phyloP scores from a whole-genome alignment of 2,113 vertebrate genomes.

The Pterophyllum scalare region DNA sequence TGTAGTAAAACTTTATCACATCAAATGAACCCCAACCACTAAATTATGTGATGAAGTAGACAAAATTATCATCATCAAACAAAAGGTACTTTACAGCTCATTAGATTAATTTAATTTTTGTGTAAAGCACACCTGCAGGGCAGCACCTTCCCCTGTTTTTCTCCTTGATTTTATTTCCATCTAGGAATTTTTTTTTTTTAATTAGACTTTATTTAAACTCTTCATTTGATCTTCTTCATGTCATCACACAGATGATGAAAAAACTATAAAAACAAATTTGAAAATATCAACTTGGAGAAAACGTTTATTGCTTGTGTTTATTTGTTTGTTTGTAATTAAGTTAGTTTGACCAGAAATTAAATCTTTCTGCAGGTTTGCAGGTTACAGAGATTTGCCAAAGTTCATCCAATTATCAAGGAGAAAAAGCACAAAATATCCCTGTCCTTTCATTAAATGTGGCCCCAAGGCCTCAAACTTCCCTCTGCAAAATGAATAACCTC shows the following conservation, averaged over 20 bases:
- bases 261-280: neutral
- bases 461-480: constrained; percentile 7
- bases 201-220: no score
- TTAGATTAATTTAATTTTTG: constrained; percentile 4
- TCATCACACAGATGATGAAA: neutral
- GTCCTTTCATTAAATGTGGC: constrained; percentile 28
- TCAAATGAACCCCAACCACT: constrained; percentile 2
- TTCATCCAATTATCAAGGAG: neutral
- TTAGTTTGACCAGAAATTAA: neutral
- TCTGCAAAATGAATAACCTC: constrained; percentile 41
- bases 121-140: neutral
- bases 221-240: neutral
- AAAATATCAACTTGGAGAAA: neutral
- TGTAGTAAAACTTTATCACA: neutral
- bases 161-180: neutral
- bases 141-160: neutral
- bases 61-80: neutral
- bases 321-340: neutral
- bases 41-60: constrained; percentile 11
- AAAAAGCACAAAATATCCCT: constrained; percentile 6
- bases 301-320: neutral
- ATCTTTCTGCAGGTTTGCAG: neutral
- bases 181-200: neutral
- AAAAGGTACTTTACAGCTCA: neutral
- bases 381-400: neutral